phyloP scores from a whole-genome alignment of 2,888 invertebrate genomes.

The Allacma fusca region DNA sequence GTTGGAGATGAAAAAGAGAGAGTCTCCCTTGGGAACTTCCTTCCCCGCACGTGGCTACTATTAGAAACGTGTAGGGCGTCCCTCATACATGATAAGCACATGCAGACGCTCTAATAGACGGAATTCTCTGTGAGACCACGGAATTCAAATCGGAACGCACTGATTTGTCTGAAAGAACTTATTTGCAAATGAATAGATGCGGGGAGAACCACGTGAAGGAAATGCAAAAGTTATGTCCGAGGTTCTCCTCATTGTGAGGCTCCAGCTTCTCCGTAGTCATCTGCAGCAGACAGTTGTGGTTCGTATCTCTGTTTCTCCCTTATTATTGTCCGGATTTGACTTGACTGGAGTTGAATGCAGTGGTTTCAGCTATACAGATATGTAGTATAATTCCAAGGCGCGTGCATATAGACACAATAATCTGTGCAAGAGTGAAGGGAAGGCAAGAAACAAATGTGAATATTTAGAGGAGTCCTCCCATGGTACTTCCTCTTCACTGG shows the following conservation, averaged over 20 bases:
- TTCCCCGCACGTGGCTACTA: background rate
- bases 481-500: no score
- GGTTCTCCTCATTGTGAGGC: no score
- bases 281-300: slow-evolving; percentile 1
- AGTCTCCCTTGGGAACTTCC: background rate
- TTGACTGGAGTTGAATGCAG: no score
- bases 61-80: background rate
- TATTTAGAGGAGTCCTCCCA: background rate
- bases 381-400: no score
- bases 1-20: background rate
- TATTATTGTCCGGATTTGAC: no score
- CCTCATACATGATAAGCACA: no score
- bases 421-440: background rate
- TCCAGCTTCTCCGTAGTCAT: background rate
- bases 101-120: background rate
- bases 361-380: no score
- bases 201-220: background rate
- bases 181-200: background rate
- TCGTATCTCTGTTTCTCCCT: background rate
- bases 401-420: no score
- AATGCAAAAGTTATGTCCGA: background rate
- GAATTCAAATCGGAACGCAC: slow-evolving; percentile 16
- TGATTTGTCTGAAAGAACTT: background rate
- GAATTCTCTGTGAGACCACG: background rate
- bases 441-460: background rate